Evolutionary conservation across 2,113 vertebrate genomes (phyloP), one percentile per base, ranked within the genome.

Genomic region (Turdus rufiventris): DNA sequence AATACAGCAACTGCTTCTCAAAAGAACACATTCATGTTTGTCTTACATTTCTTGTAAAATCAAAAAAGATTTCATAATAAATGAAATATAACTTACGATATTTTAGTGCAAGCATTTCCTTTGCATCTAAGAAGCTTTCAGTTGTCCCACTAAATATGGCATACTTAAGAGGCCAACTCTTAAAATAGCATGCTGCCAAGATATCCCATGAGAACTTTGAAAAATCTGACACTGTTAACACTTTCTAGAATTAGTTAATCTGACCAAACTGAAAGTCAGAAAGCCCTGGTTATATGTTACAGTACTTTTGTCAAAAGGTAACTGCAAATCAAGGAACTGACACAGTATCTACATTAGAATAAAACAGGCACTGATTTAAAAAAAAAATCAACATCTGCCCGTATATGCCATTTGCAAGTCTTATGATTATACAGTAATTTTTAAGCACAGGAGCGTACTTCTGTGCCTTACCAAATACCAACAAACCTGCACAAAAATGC

Each of bases 131-230:
- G 68, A 96, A 96, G 88, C 71, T 89, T 81, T 94, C 72, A 87
- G 65, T 86, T 88, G 85, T 85, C 82, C 47, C 34, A 42, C 60
- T 43, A 92, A 84, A 42, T 82, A 81, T 31, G 81, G 94, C 72
- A 81, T 43, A 96, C 36, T 74, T 63, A 68, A 58, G 80, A 94
- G 60, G 43, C 72, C 95, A 94, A 83, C 82, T 80, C 48, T 77
- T 97, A 92, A 96, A 96, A 91, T 63, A 96, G 88, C 96, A 72
- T 89, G 93, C 94, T 96, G 81, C 71, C 87, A 95, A 90, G 61
- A 91, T 85, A 92, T 71, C 91, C 60, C 88, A 86, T 85, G 89
- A 96, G 74, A 68, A 93, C 91, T 92, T 56, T 60, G 40, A 87
- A 79, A 79, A 88, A 83, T 94, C 96, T 18, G 1, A 74, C 45